Conservation (phyloP, 2,888 invertebrate genomes). For the Amphipyra tragopoginis region DNA sequence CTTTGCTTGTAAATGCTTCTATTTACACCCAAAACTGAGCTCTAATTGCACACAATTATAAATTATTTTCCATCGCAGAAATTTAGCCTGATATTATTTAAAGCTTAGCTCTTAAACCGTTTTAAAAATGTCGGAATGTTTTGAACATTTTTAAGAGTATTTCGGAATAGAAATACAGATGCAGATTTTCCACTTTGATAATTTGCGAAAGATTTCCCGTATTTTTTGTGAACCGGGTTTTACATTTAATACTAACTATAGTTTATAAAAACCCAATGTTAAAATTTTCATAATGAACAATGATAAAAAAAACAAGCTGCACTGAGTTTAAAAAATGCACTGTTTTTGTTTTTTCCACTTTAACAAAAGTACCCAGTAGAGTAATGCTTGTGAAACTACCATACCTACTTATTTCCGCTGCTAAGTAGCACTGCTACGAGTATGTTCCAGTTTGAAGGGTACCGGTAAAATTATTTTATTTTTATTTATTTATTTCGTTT, state of each 20-base stretch:
- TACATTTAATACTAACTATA: neutral
- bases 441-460: no score
- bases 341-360: constrained; percentile 4
- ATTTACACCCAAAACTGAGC: constrained; percentile 45
- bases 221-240: constrained; percentile 24
- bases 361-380: no score
- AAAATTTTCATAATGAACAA: neutral
- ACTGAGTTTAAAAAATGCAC: neutral
- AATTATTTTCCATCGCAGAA: constrained; percentile 26
- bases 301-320: constrained; percentile 5
- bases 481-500: no score
- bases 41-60: constrained; percentile 18
- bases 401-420: no score
- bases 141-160: constrained; percentile 43
- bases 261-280: constrained; percentile 12
- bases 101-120: constrained; percentile 47
- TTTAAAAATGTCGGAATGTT: constrained; percentile 45
- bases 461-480: no score
- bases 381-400: no score
- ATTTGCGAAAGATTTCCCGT: constrained; percentile 40
- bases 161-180: constrained; percentile 48
- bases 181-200: constrained; percentile 54
- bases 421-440: no score
- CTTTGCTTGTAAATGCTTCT: constrained; percentile 57
- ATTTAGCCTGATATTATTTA: constrained; percentile 35